Conservation (phyloP, 1,140 invertebrate genomes). For the Drosophila parvula region DNA sequence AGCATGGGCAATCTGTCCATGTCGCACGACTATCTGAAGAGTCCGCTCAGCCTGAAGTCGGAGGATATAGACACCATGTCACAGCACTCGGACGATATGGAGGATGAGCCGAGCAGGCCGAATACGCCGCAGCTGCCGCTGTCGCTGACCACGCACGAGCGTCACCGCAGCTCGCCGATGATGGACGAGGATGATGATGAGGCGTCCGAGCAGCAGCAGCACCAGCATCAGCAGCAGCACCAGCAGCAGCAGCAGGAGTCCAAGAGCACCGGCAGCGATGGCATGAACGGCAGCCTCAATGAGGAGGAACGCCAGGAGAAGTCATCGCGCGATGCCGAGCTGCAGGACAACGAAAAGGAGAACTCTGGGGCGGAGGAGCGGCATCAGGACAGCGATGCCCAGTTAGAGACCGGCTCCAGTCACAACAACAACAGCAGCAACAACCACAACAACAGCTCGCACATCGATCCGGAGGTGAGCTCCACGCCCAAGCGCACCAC, state of each 20-base stretch:
- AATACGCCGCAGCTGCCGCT: slow-evolving; percentile 79
- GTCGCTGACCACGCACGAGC: slow-evolving; percentile 81
- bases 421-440: slow-evolving; percentile 85
- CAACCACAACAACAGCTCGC: slow-evolving; percentile 78
- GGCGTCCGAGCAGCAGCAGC: slow-evolving; percentile 19
- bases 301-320: slow-evolving; percentile 60
- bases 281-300: slow-evolving; percentile 41
- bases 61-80: slow-evolving; percentile 84
- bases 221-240: slow-evolving; percentile 19
- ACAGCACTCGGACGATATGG: slow-evolving; percentile 83
- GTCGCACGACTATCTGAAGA: slow-evolving; percentile 83
- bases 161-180: slow-evolving; percentile 72
- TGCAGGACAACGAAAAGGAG: slow-evolving; percentile 43
- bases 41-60: slow-evolving; percentile 81
- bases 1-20: slow-evolving; percentile 77
- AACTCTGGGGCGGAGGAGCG: slow-evolving; percentile 39
- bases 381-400: slow-evolving; percentile 22
- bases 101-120: slow-evolving; percentile 76
- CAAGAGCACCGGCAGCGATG: slow-evolving; percentile 44
- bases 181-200: slow-evolving; percentile 65
- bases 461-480: slow-evolving; percentile 15
- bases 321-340: slow-evolving; percentile 21
- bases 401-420: slow-evolving; percentile 17
- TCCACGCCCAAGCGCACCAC: slow-evolving; percentile 70
- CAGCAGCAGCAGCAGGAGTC: slow-evolving; percentile 37